phyloP scores from a whole-genome alignment of 1,140 invertebrate genomes.

The Drosophila sp. region DNA sequence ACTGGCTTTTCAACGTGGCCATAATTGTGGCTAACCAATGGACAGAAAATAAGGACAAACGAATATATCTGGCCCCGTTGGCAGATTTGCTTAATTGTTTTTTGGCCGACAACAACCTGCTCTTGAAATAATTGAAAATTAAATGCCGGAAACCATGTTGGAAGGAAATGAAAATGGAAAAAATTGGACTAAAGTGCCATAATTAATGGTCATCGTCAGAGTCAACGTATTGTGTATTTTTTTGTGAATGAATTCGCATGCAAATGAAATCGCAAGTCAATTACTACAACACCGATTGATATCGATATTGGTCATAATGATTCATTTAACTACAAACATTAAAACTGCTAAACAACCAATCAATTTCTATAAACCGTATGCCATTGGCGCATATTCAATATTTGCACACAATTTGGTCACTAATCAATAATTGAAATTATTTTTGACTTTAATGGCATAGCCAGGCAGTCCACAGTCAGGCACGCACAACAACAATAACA shows the following conservation, averaged over 20 bases:
- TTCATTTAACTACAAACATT: constrained; percentile 36
- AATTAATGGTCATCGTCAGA: constrained; percentile 51
- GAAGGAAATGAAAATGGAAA: not conserved
- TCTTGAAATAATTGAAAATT: constrained; percentile 45
- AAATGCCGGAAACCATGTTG: constrained; percentile 40
- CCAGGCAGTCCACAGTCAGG: constrained; percentile 8
- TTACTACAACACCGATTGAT: constrained; percentile 2
- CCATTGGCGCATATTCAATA: constrained; percentile 49
- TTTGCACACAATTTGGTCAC: constrained; percentile 39
- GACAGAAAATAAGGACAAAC: not conserved
- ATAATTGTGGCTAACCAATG: constrained; percentile 25
- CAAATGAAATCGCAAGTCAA: constrained; percentile 35
- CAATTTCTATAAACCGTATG: constrained; percentile 29
- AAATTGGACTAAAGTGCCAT: constrained; percentile 51
- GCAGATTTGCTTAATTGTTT: constrained; percentile 57
- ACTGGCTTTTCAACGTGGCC: constrained; percentile 4
- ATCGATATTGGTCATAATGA: constrained; percentile 13
- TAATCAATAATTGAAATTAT: constrained; percentile 71
- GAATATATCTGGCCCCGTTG: constrained; percentile 19
- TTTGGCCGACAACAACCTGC: constrained; percentile 11
- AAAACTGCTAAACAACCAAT: constrained; percentile 46
- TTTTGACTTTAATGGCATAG: constrained; percentile 65
- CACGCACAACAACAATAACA: constrained; percentile 46
- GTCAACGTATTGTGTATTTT: constrained; percentile 1
- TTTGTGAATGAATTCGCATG: constrained; percentile 59